Evolutionary conservation across 1,140 invertebrate species (phyloP).

Genomic region (Hesperophylax magnus): DNA sequence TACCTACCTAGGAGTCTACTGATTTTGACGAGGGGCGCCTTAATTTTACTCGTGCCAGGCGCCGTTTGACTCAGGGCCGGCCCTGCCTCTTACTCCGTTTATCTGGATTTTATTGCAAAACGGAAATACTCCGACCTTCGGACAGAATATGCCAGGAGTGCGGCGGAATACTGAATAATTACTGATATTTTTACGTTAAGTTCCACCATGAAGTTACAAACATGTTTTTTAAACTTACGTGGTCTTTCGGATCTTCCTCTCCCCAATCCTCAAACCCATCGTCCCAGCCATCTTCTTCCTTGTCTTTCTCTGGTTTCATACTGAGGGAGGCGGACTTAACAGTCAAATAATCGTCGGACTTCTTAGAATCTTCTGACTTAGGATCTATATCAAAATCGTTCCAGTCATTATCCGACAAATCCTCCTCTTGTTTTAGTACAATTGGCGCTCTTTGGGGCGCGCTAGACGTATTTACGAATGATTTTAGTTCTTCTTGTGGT

Average conservation of each 20-base stretch:
- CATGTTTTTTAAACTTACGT: background rate
- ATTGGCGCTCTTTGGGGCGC: background rate
- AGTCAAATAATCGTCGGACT: conserved; percentile 4
- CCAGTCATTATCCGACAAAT: conserved; percentile 62
- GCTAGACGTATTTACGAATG: background rate
- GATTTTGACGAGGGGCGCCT: too few species aligned
- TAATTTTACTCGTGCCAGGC: too few species aligned
- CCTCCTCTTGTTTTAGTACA: background rate
- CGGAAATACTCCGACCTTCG: too few species aligned
- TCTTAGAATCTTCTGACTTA: conserved; percentile 53
- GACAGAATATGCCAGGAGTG: too few species aligned
- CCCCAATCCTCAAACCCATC: conserved; percentile 72
- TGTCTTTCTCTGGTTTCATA: background rate
- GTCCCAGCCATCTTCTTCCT: conserved; percentile 58
- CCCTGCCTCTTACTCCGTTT: too few species aligned
- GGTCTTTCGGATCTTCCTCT: conserved; percentile 61
- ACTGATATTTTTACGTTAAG: too few species aligned
- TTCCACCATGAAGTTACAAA: too few species aligned
- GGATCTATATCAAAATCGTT: conserved; percentile 75
- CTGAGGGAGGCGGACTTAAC: conserved; percentile 9
- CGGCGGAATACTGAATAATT: too few species aligned
- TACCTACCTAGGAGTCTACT: too few species aligned
- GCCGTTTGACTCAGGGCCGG: too few species aligned
- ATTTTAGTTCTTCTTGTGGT: background rate
- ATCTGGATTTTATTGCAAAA: too few species aligned